Base-by-base conservation (phyloP, 2,888 invertebrate genomes). In the Drosophila macrospina region DNA sequence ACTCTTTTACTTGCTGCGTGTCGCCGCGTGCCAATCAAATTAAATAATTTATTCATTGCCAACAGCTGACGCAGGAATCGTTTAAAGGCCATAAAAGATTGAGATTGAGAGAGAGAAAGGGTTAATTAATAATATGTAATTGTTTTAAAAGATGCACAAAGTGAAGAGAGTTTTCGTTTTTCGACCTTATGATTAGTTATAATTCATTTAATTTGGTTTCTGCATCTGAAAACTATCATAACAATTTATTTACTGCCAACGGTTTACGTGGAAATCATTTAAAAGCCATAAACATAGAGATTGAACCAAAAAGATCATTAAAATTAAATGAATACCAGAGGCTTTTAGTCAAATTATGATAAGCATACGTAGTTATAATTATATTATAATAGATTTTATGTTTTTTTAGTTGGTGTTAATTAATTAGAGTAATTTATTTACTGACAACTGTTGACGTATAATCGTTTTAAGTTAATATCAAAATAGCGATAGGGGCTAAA, bases 21-120 rank as follows among this genome's bases (percentile, higher is more conserved):
- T 26, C 36, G 37, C 39, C 44, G 50, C 69, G 32, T 61, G 57
- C 26, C 42, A 60, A 64, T 75, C 55, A 51, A 51, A 57, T 64
- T 75, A 52, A 52, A 64, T 70, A 75, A 75, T 70, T 74, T 28
- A 28, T 28, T 28, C 28, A 28, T 5, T 45, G 50, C 56, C 44
- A 13, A 45, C 34, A 47, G 30, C n/a, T 41, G 30, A 20, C 39
- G n/a, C 8, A 8, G 16, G 4, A 30, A 16, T 30, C 32, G 47
- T n/a, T 47, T 10, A 10, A 20, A 7, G n/a, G 1, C 16, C 11
- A 15, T 47, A 4, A 34, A n/a, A 20, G 41, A 20, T 32, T 6
- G 24, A 2, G 24, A 7, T 20, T 2, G 3, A 6, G 6, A 4
- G 28, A 30, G 13, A 39, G 24, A 36, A 20, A 5, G 3, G 5